Evolutionary conservation across 2,888 invertebrate genomes (phyloP).

Genomic region (Escarpia spicata): DNA sequence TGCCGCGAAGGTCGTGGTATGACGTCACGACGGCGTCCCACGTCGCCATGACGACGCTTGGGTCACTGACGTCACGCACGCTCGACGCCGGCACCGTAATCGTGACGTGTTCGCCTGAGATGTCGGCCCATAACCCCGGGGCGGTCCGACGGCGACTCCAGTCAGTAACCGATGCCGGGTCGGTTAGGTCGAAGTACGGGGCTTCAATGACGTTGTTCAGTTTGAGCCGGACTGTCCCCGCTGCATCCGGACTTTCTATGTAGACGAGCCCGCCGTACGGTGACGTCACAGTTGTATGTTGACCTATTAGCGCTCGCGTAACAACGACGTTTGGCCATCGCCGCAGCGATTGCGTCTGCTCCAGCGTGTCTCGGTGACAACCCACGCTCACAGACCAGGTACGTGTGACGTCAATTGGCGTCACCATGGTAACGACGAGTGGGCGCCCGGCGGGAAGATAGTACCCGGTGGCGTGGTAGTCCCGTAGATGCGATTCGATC

Average conservation of each 20-base stretch:
- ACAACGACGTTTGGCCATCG: conserved; percentile 36
- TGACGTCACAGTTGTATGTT: not conserved
- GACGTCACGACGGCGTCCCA: conserved; percentile 43
- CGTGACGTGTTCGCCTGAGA: conserved; percentile 40
- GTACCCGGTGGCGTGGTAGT: conserved; percentile 38
- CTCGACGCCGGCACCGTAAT: conserved; percentile 42
- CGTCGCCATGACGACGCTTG: conserved; percentile 30
- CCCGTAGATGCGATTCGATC: conserved; percentile 31
- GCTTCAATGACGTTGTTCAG: conserved; percentile 34
- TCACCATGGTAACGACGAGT: conserved; percentile 26
- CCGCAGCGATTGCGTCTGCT: not conserved
- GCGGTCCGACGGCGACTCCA: conserved; percentile 33
- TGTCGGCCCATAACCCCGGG: conserved; percentile 46
- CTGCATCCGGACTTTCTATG: conserved; percentile 28
- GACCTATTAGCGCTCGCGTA: not conserved
- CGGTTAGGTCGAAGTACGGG: conserved; percentile 34
- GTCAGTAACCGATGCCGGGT: not conserved
- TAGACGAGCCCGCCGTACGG: conserved; percentile 37
- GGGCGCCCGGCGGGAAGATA: conserved; percentile 38
- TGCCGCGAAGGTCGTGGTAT: conserved; percentile 43
- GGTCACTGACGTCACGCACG: conserved; percentile 39
- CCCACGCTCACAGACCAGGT: conserved; percentile 43
- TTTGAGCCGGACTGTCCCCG: conserved; percentile 23
- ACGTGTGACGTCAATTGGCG: not conserved
- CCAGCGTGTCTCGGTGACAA: conserved; percentile 42